Evolutionary conservation across 2,888 invertebrate species (phyloP), one percentile per base, ranked within the genome.

Genomic region (Prosapia bicincta): DNA sequence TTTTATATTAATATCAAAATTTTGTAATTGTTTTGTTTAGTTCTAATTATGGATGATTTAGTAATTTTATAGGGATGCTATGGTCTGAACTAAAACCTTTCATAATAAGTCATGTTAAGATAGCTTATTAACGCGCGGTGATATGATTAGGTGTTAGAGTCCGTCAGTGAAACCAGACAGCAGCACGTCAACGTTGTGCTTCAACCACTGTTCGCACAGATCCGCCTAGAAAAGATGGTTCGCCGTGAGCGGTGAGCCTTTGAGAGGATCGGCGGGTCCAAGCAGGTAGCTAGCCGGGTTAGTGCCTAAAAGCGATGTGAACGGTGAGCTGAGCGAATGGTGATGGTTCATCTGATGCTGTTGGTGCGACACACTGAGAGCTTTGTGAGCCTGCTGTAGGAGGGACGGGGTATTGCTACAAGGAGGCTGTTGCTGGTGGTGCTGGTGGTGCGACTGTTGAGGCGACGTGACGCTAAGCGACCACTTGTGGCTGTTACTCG

Each of bases 371-470:
- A 75, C 54, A 68, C 54, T 76, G 75, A 85, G 82, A 32, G 85
- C 85, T 81, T 86, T 86, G 81, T 85, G 85, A 9, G 86, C 85
- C 80, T 86, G 86, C 74, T 86, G 86, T 32, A 86, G 85, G 74
- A 86, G 80, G 0, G 86, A 83, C 25, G 85, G 85, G 32, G 86
- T 85, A 82, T 85, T 86, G 82, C 85, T 86, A 26, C 85, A 84
- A 78, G 84, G 85, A n/a, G 85, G 85, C 77, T 83, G 84, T 84
- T 85, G 84, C 38, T 38, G 76, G 28, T 24, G 78, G 26, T 66
- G 78, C 72, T 74, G 75, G 70, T 72, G 78, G 68, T 76, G 85
- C 84, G 26, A 71, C 7, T 74, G 76, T 23, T 76, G 76, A 13
- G 65, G 72, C 13, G 74, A 74, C 20, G 74, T 69, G 24, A 74